phyloP scores from a whole-genome alignment of 2,113 vertebrate species.

The Rhineura floridana region DNA sequence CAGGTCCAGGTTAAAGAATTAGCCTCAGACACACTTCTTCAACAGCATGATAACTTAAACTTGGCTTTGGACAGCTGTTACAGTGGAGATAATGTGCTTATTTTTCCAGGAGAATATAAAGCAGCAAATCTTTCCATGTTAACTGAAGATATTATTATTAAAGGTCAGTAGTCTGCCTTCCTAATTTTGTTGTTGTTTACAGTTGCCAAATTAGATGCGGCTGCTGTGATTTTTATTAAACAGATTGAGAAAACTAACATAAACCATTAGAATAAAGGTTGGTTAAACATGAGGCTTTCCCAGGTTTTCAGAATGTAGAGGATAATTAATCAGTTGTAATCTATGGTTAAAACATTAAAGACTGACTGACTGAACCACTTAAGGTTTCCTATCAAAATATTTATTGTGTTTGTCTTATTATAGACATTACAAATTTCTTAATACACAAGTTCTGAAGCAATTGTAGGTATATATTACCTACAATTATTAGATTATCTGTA shows the following conservation, averaged over 20 bases:
- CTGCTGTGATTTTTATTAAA: background rate
- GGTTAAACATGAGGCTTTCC: background rate
- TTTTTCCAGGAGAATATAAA: conserved; percentile 73
- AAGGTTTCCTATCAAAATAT: background rate
- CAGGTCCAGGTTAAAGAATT: conserved; percentile 63
- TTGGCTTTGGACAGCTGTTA: conserved; percentile 65
- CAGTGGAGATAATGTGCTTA: conserved; percentile 59
- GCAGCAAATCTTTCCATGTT: conserved; percentile 65
- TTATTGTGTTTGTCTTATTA: background rate
- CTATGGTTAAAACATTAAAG: no score
- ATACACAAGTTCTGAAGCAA: background rate
- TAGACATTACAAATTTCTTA: background rate
- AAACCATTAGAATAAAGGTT: conserved; percentile 21
- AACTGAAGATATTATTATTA: conserved; percentile 70
- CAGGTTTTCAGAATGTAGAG: background rate
- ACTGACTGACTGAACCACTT: background rate
- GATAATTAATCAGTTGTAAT: background rate
- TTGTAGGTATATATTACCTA: background rate
- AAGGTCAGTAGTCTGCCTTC: conserved; percentile 50
- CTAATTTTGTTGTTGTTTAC: conserved; percentile 1
- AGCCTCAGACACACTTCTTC: conserved; percentile 59
- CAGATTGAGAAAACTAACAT: background rate
- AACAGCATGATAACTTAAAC: conserved; percentile 63
- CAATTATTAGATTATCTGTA: background rate
- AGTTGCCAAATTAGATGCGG: background rate